Evolutionary conservation across 2,113 vertebrate genomes (phyloP), one percentile per base, ranked within the genome.

Genomic region (Oceanodroma tethys): DNA sequence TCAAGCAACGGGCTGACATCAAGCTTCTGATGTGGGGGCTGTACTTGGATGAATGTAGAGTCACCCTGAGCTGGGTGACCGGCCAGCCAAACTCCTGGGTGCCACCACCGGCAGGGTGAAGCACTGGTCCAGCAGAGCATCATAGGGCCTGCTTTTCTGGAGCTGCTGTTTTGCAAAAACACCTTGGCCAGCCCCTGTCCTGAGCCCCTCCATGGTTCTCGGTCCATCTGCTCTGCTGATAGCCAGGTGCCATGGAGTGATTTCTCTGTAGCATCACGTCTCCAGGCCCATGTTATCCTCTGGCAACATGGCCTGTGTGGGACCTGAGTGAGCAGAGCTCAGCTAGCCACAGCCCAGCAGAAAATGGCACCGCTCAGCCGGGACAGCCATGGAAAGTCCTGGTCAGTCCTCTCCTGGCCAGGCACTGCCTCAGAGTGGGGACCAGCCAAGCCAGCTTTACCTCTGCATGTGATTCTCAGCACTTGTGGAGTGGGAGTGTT

Each of bases 361-460:
- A 15, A 53, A 38, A 66, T 52, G 40, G 29, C 27, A 8, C 34
- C 1, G 5, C 26, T 26, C 13, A 42, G 36, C 18, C 2, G 4
- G 45, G 23, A 43, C 26, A 59, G 53, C 19, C 5, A 0, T 42
- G 56, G 40, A n/a, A 25, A 86, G 72, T 53, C 15, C 27, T 53
- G 26, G 6, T 13, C 62, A 53, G 11, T 30, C 27, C 55, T 81
- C 21, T 71, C 38, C 29, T 3, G 17, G 29, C 52, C 1, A 3
- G 63, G 15, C 1, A 5, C 40, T 72, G n/a, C 58, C 50, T 43
- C 3, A 1, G 26, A 20, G 9, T 2, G 14, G 6, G 36, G 13
- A 13, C 27, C 43, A 58, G 36, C 43, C 40, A 11, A 26, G 22
- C 6, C 42, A 80, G 43, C 22, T 70, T 60, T 67, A 21, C 36